Percentiles rank a stretch among this genome's conserved stretches.
phyloP scores from a whole-genome alignment of 2,888 invertebrate genomes.

The Rhagonycha fulva region DNA sequence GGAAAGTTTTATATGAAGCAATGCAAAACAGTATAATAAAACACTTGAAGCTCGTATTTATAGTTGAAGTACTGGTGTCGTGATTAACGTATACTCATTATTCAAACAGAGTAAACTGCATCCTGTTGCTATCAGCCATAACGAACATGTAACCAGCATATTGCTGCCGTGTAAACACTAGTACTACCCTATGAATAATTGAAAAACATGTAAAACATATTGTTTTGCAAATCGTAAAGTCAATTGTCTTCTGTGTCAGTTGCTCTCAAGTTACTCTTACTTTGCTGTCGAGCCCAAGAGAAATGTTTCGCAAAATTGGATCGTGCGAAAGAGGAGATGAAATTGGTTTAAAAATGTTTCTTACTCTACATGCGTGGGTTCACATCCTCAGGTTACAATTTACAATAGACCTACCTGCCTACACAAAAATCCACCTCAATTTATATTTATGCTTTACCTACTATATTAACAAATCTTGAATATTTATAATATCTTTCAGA shows the following conservation, averaged over 20 bases:
- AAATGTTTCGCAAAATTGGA: slow-evolving; percentile 30
- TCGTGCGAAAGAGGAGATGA: slow-evolving; percentile 27
- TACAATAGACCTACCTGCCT: slow-evolving; percentile 2
- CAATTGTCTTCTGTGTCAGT: slow-evolving; percentile 29
- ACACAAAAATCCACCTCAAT: background rate
- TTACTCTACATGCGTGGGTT: slow-evolving; percentile 16
- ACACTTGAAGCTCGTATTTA: slow-evolving; percentile 54
- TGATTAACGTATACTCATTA: slow-evolving; percentile 53
- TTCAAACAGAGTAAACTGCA: slow-evolving; percentile 50
- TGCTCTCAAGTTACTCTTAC: slow-evolving; percentile 27
- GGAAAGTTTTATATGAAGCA: slow-evolving; percentile 53
- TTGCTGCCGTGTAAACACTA: slow-evolving; percentile 30
- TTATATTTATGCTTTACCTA: background rate
- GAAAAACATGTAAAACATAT: slow-evolving; percentile 30
- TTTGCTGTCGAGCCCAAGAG: slow-evolving; percentile 30
- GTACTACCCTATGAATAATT: slow-evolving; percentile 27
- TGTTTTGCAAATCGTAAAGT: slow-evolving; percentile 31
- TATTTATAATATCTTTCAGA: background rate
- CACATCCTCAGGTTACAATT: background rate
- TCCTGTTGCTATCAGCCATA: slow-evolving; percentile 46
- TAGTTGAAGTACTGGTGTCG: slow-evolving; percentile 51
- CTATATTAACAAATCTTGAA: background rate
- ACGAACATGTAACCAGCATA: slow-evolving; percentile 39
- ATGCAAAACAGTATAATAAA: slow-evolving; percentile 53
- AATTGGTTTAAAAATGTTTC: slow-evolving; percentile 26